These are phyloP conservation scores for Argyrosomus regius DNA, from an alignment of 2,797 vertebrate genomes.

Conservation along the genomic window DNA sequence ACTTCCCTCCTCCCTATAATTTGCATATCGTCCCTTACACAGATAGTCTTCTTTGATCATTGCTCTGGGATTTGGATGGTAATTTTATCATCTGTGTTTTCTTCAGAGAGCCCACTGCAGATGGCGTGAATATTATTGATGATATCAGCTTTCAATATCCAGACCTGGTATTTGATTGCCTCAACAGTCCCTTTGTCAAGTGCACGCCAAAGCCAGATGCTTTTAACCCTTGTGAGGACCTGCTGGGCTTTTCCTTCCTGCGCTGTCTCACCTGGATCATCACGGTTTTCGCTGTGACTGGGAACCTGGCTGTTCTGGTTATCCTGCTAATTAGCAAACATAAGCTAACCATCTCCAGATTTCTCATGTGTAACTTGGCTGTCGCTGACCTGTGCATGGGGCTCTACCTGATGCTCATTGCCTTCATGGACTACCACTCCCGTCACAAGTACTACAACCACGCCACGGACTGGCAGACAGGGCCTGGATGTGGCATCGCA, in stretches of 20 bases:
- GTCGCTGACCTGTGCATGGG: slow-evolving; percentile 96
- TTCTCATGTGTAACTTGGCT: slow-evolving; percentile 95
- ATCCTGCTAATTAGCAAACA: slow-evolving; percentile 88
- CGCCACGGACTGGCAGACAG: slow-evolving; percentile 93
- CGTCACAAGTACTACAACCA: slow-evolving; percentile 93
- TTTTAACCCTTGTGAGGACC: slow-evolving; percentile 94
- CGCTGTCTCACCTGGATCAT: slow-evolving; percentile 92
- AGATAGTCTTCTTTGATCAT: background rate
- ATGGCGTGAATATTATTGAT: slow-evolving; percentile 45
- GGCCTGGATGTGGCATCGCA: slow-evolving; percentile 87
- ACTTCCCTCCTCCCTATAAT: background rate
- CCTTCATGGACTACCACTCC: slow-evolving; percentile 89
- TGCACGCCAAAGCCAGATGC: slow-evolving; percentile 91
- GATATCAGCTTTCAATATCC: slow-evolving; percentile 81
- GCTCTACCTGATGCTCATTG: slow-evolving; percentile 93
- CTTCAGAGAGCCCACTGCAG: slow-evolving; percentile 70
- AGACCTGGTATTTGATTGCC: slow-evolving; percentile 84
- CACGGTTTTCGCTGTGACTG: slow-evolving; percentile 86
- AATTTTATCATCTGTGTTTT: slow-evolving; percentile 40
- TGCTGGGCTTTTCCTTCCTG: slow-evolving; percentile 90
- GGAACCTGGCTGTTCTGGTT: slow-evolving; percentile 89
- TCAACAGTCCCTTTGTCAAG: slow-evolving; percentile 82
- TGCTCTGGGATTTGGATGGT: background rate
- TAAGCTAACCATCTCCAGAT: slow-evolving; percentile 91
- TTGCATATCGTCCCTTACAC: background rate